Evolutionary conservation across 2,888 invertebrate genomes (phyloP).

Genomic region (Amphipoea oculea): DNA sequence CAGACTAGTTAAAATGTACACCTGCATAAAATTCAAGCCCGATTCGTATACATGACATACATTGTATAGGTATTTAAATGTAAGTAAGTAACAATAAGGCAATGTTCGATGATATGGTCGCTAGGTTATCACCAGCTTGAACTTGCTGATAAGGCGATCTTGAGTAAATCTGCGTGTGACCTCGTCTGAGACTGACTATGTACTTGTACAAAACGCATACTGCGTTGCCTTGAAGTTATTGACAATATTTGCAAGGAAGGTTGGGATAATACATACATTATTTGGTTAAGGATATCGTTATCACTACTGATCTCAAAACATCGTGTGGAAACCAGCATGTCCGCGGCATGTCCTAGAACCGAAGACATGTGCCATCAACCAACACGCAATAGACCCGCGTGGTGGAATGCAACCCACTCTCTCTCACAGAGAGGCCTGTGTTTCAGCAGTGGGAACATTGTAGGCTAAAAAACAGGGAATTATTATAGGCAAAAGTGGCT

Average conservation of each 20-base stretch:
- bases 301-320: background rate
- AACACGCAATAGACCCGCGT: background rate
- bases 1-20: background rate
- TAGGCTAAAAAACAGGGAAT: background rate
- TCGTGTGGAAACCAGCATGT: background rate
- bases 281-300: background rate
- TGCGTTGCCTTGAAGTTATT: constrained; percentile 47
- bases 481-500: background rate
- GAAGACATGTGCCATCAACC: background rate
- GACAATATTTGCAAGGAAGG: background rate
- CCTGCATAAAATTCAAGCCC: background rate
- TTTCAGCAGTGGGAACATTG: background rate
- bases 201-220: constrained; percentile 18
- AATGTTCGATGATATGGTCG: constrained; percentile 29
- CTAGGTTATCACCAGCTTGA: constrained; percentile 53
- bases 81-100: constrained; percentile 28
- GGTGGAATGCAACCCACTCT: background rate
- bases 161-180: constrained; percentile 54
- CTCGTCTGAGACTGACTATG: constrained; percentile 40
- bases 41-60: background rate
- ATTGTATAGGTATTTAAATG: constrained; percentile 10
- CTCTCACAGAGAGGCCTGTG: background rate
- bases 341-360: background rate
- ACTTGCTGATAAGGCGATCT: constrained; percentile 58
- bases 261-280: constrained; percentile 3